Conservation (phyloP, 53 echinoderm and acorn worm genomes). For the Echinarachnius parma region DNA sequence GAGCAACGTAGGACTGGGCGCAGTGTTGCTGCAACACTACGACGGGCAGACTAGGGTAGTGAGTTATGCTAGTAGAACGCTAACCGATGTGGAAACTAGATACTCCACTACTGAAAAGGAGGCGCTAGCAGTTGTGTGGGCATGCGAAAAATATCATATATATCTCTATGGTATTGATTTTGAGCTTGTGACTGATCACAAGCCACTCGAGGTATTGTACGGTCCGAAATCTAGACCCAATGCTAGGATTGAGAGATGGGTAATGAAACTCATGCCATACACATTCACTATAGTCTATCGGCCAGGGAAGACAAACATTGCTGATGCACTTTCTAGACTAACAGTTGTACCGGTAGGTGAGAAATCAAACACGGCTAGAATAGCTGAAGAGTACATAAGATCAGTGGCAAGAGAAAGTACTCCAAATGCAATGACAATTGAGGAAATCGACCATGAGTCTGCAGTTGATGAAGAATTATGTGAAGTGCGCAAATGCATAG, state of each 20-base stretch:
- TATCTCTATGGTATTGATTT: constrained; percentile 51
- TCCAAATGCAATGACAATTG: too few species aligned
- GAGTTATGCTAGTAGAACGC: constrained; percentile 43
- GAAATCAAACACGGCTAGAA: too few species aligned
- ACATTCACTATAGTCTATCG: too few species aligned
- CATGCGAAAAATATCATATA: constrained; percentile 35
- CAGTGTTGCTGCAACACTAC: constrained; percentile 17
- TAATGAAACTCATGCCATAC: too few species aligned
- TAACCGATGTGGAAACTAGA: constrained; percentile 24
- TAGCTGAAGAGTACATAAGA: too few species aligned
- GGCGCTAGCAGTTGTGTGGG: constrained; percentile 42
- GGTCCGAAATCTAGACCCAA: constrained; percentile 39
- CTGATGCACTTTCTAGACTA: too few species aligned
- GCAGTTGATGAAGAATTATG: too few species aligned
- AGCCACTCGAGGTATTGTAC: constrained; percentile 47
- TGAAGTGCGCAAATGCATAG: too few species aligned
- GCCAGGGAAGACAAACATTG: too few species aligned
- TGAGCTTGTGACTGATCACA: constrained; percentile 36
- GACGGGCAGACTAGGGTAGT: constrained; percentile 27
- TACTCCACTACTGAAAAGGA: constrained; percentile 51
- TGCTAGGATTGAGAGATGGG: constrained; percentile 40
- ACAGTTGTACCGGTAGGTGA: too few species aligned
- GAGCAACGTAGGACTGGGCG: constrained; percentile 28
- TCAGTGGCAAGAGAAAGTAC: too few species aligned
- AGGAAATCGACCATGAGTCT: too few species aligned